Evolutionary conservation across 2,888 invertebrate genomes (phyloP).

Genomic region (Sphinx pinastri): DNA sequence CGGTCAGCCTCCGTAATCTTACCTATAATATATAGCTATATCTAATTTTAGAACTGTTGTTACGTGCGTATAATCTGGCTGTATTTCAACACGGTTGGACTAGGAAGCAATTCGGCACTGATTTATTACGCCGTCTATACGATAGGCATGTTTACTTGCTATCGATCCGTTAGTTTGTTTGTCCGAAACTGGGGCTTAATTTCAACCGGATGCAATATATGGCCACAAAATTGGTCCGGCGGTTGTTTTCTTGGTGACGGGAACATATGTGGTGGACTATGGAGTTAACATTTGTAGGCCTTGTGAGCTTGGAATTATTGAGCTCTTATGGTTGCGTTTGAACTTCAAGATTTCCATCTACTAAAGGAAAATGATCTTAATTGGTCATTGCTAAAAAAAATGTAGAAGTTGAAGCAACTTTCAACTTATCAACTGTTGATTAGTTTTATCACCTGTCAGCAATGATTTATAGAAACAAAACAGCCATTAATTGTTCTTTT

Average conservation of each 20-base stretch:
- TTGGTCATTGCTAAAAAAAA: no score
- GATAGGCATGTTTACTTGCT: conserved; percentile 43
- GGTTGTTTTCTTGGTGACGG: conserved; percentile 13
- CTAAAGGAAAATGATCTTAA: no score
- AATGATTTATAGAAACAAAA: no score
- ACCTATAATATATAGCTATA: conserved; percentile 11
- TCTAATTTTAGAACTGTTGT: conserved; percentile 22
- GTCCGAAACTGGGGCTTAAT: conserved; percentile 24
- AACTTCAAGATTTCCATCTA: no score
- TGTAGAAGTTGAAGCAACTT: no score
- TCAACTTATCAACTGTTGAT: no score
- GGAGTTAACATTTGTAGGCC: not conserved
- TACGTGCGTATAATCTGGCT: conserved; percentile 50
- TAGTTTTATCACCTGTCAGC: no score
- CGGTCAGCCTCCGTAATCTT: conserved; percentile 12
- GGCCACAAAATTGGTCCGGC: conserved; percentile 15
- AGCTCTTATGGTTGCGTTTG: no score
- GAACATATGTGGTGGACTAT: no score
- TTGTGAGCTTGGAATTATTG: not conserved
- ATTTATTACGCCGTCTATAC: conserved; percentile 65
- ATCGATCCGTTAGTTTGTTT: conserved; percentile 38
- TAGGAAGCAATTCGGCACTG: conserved; percentile 66
- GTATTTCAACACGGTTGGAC: conserved; percentile 68
- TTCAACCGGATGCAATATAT: conserved; percentile 16
- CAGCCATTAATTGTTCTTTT: no score